phyloP scores from a whole-genome alignment of 2,797 vertebrate species.

The Chromobotia macracanthus region DNA sequence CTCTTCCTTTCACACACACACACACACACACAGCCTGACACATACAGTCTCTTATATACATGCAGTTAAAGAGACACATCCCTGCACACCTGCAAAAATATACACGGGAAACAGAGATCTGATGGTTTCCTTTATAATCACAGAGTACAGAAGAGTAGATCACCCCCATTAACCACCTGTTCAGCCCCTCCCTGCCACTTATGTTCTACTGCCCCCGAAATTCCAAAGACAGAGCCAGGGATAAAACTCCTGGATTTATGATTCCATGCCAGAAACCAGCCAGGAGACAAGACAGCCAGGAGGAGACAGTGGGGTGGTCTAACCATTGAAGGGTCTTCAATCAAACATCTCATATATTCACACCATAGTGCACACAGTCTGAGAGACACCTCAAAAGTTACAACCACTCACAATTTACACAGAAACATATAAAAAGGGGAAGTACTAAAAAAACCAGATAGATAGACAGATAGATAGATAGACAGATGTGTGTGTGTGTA shows the following conservation, averaged over 20 bases:
- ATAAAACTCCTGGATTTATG: conserved; percentile 74
- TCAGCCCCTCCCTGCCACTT: conserved; percentile 71
- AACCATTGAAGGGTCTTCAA: conserved; percentile 4
- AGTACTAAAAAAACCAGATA: background rate
- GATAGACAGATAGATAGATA: background rate
- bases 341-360: background rate
- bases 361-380: background rate
- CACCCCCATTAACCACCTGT: conserved; percentile 74
- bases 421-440: background rate
- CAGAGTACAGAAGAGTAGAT: conserved; percentile 67
- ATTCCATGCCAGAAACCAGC: conserved; percentile 60
- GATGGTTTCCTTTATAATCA: conserved; percentile 81
- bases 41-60: conserved; percentile 67
- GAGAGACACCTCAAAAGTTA: background rate
- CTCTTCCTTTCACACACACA: conserved; percentile 35
- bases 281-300: background rate
- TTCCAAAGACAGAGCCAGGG: conserved; percentile 74
- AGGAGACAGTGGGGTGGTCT: conserved; percentile 22
- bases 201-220: conserved; percentile 71
- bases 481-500: no score
- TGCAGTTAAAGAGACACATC: conserved; percentile 61
- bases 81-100: conserved; percentile 81
- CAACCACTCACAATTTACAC: background rate
- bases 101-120: conserved; percentile 75
- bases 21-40: conserved; percentile 27